Conservation (phyloP, 2,888 invertebrate species). For the Drosophila phalerata region DNA sequence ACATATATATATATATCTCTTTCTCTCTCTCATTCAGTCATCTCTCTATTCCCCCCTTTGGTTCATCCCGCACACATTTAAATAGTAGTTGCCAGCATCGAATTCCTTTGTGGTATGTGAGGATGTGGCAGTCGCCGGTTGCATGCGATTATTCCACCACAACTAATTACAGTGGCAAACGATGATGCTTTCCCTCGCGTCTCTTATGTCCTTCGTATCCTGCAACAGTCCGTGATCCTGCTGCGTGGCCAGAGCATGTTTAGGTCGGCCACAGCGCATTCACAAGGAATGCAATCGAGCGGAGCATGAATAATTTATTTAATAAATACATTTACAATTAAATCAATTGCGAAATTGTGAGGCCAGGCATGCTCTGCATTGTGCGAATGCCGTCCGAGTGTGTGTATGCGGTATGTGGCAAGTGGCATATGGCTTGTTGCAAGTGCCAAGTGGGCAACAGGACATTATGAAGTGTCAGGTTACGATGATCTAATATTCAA, state of each 20-base stretch:
- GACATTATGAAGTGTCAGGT: slow-evolving; percentile 35
- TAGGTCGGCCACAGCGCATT: slow-evolving; percentile 76
- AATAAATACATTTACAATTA: slow-evolving; percentile 80
- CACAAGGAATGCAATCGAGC: slow-evolving; percentile 69
- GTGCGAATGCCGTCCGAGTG: slow-evolving; percentile 13
- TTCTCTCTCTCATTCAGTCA: slow-evolving; percentile 12
- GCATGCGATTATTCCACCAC: slow-evolving; percentile 78
- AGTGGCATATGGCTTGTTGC: slow-evolving; percentile 6
- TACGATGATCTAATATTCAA: slow-evolving; percentile 27
- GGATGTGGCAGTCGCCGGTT: slow-evolving; percentile 54
- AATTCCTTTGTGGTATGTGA: slow-evolving; percentile 45
- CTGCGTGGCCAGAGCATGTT: slow-evolving; percentile 65
- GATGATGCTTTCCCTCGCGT: slow-evolving; percentile 18
- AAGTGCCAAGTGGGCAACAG: slow-evolving; percentile 31
- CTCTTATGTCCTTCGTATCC: no score
- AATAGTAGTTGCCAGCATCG: slow-evolving; percentile 46
- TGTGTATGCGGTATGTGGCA: slow-evolving; percentile 19
- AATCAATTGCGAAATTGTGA: slow-evolving; percentile 73
- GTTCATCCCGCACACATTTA: slow-evolving; percentile 45
- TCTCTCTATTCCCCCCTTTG: slow-evolving; percentile 1
- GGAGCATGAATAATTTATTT: slow-evolving; percentile 77
- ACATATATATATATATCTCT: not conserved
- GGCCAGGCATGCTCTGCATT: slow-evolving; percentile 21
- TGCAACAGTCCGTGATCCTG: not conserved
- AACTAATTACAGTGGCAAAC: slow-evolving; percentile 80